Evolutionary conservation across 2,888 invertebrate species (phyloP).

Genomic region (Tetragonisca angustula): DNA sequence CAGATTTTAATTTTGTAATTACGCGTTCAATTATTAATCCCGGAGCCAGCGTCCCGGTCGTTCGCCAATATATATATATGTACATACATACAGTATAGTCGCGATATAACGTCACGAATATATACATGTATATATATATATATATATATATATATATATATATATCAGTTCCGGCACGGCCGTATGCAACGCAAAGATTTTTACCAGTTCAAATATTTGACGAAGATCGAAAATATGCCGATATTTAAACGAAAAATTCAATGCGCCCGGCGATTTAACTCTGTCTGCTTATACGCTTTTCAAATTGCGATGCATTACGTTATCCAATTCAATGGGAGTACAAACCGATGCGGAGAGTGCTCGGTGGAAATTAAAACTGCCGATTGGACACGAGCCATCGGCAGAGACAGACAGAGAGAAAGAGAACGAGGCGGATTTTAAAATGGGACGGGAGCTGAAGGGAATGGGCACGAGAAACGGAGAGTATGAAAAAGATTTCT

Average conservation of each 20-base stretch:
- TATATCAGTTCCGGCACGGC: constrained; percentile 2
- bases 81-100: background rate
- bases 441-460: too few species aligned
- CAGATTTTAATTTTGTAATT: constrained; percentile 44
- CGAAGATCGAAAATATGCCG: constrained; percentile 43
- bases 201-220: constrained; percentile 47
- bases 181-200: constrained; percentile 30
- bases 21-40: constrained; percentile 40
- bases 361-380: constrained; percentile 37
- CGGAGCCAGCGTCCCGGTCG: background rate
- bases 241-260: constrained; percentile 47
- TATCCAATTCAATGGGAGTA: constrained; percentile 36
- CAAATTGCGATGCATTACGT: constrained; percentile 40
- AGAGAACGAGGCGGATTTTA: background rate
- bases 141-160: background rate
- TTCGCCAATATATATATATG: background rate
- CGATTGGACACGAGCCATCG: background rate
- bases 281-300: constrained; percentile 28
- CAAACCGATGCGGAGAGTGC: constrained; percentile 19
- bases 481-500: background rate
- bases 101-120: too few species aligned
- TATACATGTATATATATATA: background rate
- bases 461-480: background rate
- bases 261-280: constrained; percentile 16
- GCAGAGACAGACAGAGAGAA: background rate